Evolutionary conservation across 1,140 invertebrate genomes (phyloP), one percentile per base, ranked within the genome.

Genomic region (Drosophila aff.): DNA sequence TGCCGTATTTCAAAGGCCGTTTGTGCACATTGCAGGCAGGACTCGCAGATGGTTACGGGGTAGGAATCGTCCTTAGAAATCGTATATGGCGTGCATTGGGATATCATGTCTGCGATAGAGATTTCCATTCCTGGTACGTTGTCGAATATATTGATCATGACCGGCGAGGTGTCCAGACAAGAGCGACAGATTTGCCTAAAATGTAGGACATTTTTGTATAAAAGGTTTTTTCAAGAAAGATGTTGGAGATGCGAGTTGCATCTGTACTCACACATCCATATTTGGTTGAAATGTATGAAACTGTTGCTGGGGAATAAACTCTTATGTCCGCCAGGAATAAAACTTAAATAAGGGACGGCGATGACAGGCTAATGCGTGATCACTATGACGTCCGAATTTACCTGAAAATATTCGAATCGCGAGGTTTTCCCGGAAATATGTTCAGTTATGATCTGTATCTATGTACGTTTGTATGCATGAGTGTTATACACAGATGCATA

Each of bases 91-190:
- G 28, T 53, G 31, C 28, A 33, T 15, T 21, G 11, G 2, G 28
- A 15, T 15, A 53, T 21, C 50, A 53, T 33, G 2, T 53, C 28
- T 13, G 50, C 50, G 4, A 36, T 53, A 11, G n/a, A 33, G 28
- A 53, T 33, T 11, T 21, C 11, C 13, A 33, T n/a, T 2, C 13
- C n/a, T 4, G 50, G 50, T 8, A 15, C 50, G 11, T 36, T 33
- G 11, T 53, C 50, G 28, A 53, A 53, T 33, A 53, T 21, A 33
- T 53, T 53, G 50, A 53, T 4, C 50, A 53, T 36, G 28, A 53
- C 50, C 11, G 28, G 28, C 31, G 50, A 18, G n/a, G 11, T 36
- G n/a, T 18, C 28, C n/a, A 53, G 50, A 11, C 50, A 53, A 9
- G 28, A 11, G 50, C 50, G 50, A 53, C 50, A 53, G 28, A 53